Percentiles rank a stretch among this genome's conserved stretches.
phyloP scores from a whole-genome alignment of 92 coral and sea anemone species.

The Palythoa heliodiscus region DNA sequence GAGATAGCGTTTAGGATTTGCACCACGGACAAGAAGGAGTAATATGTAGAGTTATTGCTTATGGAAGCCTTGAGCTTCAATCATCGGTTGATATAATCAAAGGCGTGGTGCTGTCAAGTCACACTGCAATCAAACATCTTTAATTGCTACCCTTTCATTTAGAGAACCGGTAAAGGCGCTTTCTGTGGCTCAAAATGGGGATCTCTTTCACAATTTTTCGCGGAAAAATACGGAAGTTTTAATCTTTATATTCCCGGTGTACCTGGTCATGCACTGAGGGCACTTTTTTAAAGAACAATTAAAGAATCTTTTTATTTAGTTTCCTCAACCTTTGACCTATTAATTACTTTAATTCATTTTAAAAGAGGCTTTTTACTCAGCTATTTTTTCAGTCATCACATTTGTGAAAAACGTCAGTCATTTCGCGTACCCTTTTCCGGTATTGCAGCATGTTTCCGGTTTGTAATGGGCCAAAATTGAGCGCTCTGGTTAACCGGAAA shows the following conservation, averaged over 20 bases:
- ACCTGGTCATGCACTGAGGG: not conserved
- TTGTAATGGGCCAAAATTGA: slow-evolving; percentile 37
- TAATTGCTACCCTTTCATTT: slow-evolving; percentile 28
- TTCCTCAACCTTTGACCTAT: slow-evolving; percentile 33
- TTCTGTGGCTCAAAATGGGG: not conserved
- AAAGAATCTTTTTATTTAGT: not conserved
- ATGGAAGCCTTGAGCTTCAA: slow-evolving; percentile 13
- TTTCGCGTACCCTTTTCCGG: slow-evolving; percentile 31
- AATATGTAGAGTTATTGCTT: slow-evolving; percentile 23
- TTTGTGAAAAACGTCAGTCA: slow-evolving; percentile 42
- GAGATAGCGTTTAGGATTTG: not conserved
- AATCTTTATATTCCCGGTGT: not conserved
- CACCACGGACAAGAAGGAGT: not conserved
- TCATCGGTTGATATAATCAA: slow-evolving; percentile 21
- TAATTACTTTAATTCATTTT: slow-evolving; percentile 24
- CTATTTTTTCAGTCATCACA: slow-evolving; percentile 39
- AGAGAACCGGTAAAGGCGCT: not conserved
- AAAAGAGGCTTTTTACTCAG: slow-evolving; percentile 30
- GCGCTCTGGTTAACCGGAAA: slow-evolving; percentile 34
- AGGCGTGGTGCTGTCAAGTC: slow-evolving; percentile 45
- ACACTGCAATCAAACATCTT: slow-evolving; percentile 32
- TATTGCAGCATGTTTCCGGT: slow-evolving; percentile 39
- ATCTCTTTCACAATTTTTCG: not conserved
- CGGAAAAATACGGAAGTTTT: slow-evolving; percentile 12
- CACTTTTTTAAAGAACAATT: not conserved